phyloP scores from a whole-genome alignment of 2,113 vertebrate species.

The Azemiops feae region DNA sequence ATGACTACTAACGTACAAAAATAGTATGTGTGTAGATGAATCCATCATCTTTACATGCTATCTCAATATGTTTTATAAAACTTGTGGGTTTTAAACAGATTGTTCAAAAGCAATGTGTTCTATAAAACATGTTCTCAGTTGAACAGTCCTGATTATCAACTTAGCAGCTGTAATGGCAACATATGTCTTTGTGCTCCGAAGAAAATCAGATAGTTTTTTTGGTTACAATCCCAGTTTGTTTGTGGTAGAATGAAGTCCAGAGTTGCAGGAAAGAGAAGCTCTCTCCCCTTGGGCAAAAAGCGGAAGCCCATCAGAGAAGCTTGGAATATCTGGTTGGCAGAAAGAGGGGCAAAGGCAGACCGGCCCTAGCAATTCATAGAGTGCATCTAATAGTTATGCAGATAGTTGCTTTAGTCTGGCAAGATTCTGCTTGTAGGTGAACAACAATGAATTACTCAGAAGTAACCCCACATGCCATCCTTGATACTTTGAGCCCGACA shows the following conservation, averaged over 20 bases:
- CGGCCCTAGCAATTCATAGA: neutral
- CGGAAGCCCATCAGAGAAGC: neutral
- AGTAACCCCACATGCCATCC: neutral
- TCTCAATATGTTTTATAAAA: neutral
- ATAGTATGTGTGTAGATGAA: neutral
- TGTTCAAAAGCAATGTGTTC: neutral
- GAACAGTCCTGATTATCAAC: neutral
- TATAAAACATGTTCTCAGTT: neutral
- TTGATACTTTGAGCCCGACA: neutral
- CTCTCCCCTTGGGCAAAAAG: neutral
- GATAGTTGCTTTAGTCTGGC: neutral
- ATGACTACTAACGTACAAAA: neutral
- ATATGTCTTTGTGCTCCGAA: neutral
- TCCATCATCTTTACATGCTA: neutral
- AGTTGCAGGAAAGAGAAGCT: neutral
- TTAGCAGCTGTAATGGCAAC: neutral
- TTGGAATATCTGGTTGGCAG: neutral
- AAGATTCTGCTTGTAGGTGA: neutral
- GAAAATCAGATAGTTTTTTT: neutral
- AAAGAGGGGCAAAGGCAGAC: neutral
- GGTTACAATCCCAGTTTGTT: neutral
- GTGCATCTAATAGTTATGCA: neutral
- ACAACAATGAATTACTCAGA: neutral
- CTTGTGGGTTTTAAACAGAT: neutral
- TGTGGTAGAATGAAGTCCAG: neutral